Evolutionary conservation across 2,797 vertebrate genomes (phyloP).

Genomic region (Cynodonichthys magdalenae): DNA sequence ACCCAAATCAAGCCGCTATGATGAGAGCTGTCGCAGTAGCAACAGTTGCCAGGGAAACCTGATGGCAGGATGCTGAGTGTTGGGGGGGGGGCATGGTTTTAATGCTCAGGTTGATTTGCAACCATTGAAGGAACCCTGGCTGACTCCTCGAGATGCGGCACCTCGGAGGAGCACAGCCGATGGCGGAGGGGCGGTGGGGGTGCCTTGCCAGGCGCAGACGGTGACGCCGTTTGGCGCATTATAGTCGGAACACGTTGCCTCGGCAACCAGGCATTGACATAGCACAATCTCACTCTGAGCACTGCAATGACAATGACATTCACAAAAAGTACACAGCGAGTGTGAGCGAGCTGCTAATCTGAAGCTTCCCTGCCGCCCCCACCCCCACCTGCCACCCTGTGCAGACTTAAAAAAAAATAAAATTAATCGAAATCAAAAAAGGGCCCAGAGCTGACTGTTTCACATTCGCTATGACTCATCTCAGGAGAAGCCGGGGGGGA

Average conservation of each 20-base stretch:
- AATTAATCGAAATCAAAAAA: constrained; percentile 37
- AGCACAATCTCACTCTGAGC: constrained; percentile 64
- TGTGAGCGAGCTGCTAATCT: constrained; percentile 56
- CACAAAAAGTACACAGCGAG: constrained; percentile 62
- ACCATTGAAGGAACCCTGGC: constrained; percentile 53
- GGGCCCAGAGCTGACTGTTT: constrained; percentile 45
- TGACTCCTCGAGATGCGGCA: constrained; percentile 42
- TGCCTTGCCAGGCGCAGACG: constrained; percentile 37
- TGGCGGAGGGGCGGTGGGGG: constrained; percentile 33
- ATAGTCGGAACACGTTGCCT: constrained; percentile 67
- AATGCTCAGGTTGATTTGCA: constrained; percentile 62
- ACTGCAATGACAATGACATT: constrained; percentile 75
- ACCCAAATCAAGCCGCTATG: constrained; percentile 67
- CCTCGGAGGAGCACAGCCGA: constrained; percentile 53
- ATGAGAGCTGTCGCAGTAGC: constrained; percentile 77
- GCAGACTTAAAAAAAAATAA: constrained; percentile 44
- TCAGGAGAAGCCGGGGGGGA: constrained; percentile 55
- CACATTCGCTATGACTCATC: constrained; percentile 65
- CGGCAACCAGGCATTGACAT: constrained; percentile 78
- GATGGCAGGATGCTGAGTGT: constrained; percentile 70
- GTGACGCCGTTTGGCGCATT: constrained; percentile 64
- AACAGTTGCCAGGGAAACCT: constrained; percentile 85
- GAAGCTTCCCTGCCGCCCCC: constrained; percentile 32
- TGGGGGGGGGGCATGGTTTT: constrained; percentile 57
- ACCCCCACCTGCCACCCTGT: constrained; percentile 61